A percentile compares a stretch with the other conserved stretches of the same genome.
Evolutionary conservation across 2,113 vertebrate genomes (phyloP).

Genomic region (Synchiropus splendidus): DNA sequence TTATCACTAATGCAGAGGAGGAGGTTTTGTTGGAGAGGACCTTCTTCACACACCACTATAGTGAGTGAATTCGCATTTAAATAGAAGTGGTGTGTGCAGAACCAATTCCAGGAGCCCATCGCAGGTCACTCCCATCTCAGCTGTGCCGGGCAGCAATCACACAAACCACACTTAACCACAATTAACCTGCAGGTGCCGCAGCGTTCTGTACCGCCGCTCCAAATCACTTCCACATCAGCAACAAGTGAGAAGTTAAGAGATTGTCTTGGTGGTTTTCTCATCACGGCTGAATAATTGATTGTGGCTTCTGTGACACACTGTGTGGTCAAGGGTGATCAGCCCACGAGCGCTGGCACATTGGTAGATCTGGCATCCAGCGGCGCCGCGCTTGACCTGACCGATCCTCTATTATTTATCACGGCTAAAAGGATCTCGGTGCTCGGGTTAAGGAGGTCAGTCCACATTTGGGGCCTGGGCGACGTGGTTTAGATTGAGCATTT

Average conservation of each 20-base stretch:
- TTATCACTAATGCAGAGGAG: too few relatives aligned
- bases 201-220: constrained; percentile 39
- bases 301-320: constrained; percentile 47
- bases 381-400: constrained; percentile 52
- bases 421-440: constrained; percentile 46
- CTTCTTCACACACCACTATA: too few relatives aligned
- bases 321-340: constrained; percentile 52
- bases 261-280: constrained; percentile 53
- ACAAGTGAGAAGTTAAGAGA: constrained; percentile 53
- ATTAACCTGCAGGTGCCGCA: constrained; percentile 51
- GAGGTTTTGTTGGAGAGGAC: too few relatives aligned
- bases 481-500: constrained; percentile 72
- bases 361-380: constrained; percentile 34
- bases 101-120: constrained; percentile 46
- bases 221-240: constrained; percentile 52
- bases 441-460: constrained; percentile 66
- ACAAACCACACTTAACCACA: constrained; percentile 60
- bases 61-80: constrained; percentile 22
- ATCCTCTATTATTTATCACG: constrained; percentile 71
- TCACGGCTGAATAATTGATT: constrained; percentile 71
- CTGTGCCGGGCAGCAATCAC: constrained; percentile 44
- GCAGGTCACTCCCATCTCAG: constrained; percentile 54
- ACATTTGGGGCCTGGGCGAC: constrained; percentile 59
- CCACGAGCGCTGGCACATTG: constrained; percentile 27
- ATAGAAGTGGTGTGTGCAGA: constrained; percentile 37